phyloP scores from a whole-genome alignment of 2,113 vertebrate genomes.

The Neotoma lepida region DNA sequence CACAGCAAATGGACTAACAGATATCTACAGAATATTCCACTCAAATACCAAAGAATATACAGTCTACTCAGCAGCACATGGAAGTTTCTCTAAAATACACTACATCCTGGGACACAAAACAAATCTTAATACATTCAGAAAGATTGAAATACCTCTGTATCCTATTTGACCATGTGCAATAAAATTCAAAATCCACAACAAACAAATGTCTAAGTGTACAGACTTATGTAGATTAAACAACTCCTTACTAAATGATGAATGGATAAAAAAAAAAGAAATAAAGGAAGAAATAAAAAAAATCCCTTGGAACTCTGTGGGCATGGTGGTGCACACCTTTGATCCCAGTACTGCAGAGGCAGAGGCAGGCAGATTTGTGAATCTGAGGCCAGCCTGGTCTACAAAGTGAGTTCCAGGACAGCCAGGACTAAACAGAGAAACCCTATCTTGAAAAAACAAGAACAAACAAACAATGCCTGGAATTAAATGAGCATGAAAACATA shows the following conservation, averaged over 20 bases:
- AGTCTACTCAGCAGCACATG: background rate
- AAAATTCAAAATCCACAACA: background rate
- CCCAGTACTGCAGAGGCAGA: background rate
- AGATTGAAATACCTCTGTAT: background rate
- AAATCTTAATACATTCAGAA: background rate
- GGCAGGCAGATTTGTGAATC: background rate
- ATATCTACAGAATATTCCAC: background rate
- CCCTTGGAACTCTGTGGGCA: background rate
- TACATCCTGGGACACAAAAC: background rate
- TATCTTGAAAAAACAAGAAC: background rate
- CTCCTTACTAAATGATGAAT: background rate
- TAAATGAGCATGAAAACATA: background rate
- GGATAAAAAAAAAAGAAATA: background rate
- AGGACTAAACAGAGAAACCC: background rate
- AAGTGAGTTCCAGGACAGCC: background rate
- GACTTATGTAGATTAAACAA: background rate
- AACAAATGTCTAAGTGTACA: background rate
- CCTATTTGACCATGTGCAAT: background rate
- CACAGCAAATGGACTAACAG: background rate
- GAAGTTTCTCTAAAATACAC: background rate
- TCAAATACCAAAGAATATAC: background rate
- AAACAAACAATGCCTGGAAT: background rate
- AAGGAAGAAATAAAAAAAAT: background rate
- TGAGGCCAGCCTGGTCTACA: background rate
- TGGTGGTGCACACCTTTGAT: background rate